These are phyloP conservation scores for Leptinotarsa juncta DNA, from an alignment of 2,888 invertebrate species.

Conservation along the genomic window DNA sequence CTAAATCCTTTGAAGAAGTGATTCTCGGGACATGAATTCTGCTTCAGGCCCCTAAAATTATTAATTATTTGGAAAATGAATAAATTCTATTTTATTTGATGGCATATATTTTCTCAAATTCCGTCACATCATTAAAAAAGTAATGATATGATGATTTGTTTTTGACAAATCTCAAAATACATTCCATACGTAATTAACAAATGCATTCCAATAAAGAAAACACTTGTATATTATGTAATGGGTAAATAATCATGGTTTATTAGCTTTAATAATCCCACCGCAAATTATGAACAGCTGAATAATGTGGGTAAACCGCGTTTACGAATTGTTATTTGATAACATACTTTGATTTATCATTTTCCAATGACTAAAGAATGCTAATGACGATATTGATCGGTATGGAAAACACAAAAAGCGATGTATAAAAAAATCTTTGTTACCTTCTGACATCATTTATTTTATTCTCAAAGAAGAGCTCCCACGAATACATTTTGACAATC, in stretches of 20 bases:
- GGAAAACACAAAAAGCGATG: not conserved
- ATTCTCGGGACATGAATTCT: no score
- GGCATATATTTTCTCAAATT: no score
- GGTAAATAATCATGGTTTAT: not conserved
- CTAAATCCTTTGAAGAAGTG: no score
- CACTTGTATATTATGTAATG: no score
- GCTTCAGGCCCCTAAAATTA: no score
- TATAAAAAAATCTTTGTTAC: slow-evolving; percentile 35
- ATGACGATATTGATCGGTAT: not conserved
- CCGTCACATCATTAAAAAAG: no score
- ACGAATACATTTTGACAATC: slow-evolving; percentile 56
- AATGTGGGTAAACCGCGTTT: not conserved
- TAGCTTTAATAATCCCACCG: not conserved
- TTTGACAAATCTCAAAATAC: no score
- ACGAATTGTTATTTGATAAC: not conserved
- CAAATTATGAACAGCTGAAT: not conserved
- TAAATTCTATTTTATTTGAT: no score
- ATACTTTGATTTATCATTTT: not conserved
- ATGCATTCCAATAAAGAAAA: no score
- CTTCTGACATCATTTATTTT: slow-evolving; percentile 51
- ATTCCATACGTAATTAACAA: no score
- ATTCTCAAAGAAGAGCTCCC: slow-evolving; percentile 53
- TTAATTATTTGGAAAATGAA: no score
- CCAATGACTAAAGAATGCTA: not conserved
- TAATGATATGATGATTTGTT: no score